Conservation (phyloP, 2,888 invertebrate genomes). For the Tachina grossa region DNA sequence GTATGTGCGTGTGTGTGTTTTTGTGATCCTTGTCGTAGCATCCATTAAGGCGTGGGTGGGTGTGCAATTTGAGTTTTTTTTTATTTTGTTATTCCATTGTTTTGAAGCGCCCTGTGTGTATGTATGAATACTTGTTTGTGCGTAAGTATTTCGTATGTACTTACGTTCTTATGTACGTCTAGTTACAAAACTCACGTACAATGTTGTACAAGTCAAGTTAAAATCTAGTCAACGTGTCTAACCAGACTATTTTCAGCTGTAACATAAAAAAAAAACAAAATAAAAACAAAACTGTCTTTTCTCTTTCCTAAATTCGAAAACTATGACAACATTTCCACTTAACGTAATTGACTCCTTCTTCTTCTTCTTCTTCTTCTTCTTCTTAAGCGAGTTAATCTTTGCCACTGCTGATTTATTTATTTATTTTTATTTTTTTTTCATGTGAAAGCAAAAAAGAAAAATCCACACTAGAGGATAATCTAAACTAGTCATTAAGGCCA, state of each 20-base stretch:
- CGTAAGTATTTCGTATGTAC: not conserved
- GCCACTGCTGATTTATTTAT: slow-evolving; percentile 12
- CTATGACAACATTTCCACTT: slow-evolving; percentile 13
- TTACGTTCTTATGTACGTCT: not conserved
- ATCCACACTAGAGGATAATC: not conserved
- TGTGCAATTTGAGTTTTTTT: slow-evolving; percentile 1
- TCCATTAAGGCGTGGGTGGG: slow-evolving; percentile 26
- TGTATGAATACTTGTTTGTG: not conserved
- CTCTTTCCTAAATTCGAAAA: not conserved
- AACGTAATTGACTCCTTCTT: not conserved
- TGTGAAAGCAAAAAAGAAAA: not conserved
- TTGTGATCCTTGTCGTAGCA: slow-evolving; percentile 25
- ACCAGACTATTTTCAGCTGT: not conserved
- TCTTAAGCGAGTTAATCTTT: slow-evolving; percentile 14
- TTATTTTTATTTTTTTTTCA: not conserved
- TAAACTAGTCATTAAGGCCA: slow-evolving; percentile 4
- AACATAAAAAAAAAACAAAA: not conserved
- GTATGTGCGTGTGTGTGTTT: not conserved
- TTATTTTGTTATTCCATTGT: slow-evolving; percentile 15
- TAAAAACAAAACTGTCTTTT: not conserved
- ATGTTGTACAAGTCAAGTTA: slow-evolving; percentile 6
- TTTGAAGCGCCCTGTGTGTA: not conserved
- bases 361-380: not conserved
- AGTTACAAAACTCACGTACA: not conserved
- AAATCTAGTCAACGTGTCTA: not conserved